A percentile compares a stretch with the other conserved stretches of the same genome.
Evolutionary conservation across 2,113 vertebrate species (phyloP).

Genomic region (Propithecus coquereli): DNA sequence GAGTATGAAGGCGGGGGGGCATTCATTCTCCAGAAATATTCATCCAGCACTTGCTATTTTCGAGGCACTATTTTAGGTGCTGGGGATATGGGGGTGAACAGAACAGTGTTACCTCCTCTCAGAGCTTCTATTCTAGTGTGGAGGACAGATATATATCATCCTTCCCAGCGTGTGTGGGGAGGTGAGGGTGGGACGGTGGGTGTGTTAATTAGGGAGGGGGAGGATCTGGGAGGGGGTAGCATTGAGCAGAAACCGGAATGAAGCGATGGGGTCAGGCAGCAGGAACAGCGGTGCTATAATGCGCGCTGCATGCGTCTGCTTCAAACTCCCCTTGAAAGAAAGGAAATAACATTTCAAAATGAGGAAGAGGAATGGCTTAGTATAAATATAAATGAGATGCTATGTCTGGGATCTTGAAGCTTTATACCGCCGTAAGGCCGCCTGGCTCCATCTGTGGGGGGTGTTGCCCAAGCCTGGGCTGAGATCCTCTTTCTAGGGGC

Average conservation of each 20-base stretch:
- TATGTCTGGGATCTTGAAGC: background rate
- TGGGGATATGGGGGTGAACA: background rate
- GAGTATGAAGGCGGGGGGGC: background rate
- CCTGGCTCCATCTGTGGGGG: background rate
- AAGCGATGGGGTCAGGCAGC: background rate
- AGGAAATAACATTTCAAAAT: background rate
- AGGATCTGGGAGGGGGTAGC: background rate
- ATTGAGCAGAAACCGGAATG: background rate
- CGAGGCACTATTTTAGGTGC: background rate
- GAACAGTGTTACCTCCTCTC: background rate
- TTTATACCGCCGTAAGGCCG: background rate
- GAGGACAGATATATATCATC: background rate
- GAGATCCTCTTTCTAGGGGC: background rate
- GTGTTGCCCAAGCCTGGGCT: background rate
- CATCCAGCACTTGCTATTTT: background rate
- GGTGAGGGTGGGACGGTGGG: background rate
- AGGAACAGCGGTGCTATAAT: background rate
- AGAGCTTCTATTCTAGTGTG: background rate
- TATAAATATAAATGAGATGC: background rate
- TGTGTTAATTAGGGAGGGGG: no score
- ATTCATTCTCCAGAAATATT: background rate
- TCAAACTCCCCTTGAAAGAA: background rate
- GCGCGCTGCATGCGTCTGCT: background rate
- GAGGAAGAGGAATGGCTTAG: background rate
- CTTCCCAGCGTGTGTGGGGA: background rate